Evolutionary conservation across 92 coral and sea anemone genomes (phyloP), one percentile per base, ranked within the genome.

Genomic region (Parazoanthus atlanticus): DNA sequence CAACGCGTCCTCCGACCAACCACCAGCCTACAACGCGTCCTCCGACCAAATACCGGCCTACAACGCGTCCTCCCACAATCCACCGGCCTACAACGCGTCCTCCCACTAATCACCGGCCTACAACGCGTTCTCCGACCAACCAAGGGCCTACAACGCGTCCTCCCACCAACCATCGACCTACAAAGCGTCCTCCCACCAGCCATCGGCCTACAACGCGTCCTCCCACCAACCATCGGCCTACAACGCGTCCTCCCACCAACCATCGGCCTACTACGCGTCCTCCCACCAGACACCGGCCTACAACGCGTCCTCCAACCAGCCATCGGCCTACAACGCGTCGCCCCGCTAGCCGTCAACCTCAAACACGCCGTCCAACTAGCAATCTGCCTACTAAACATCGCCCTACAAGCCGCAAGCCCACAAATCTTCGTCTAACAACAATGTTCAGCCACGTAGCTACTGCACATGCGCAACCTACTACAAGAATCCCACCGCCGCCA

Each of bases 391-490:
- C 23, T 56, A 56, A 15, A 56, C 76, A 28, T 8, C 79, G 54
- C 13, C 79, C 52, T 15, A 75, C 38, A 36, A 36, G 38, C 38
- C 38, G 38, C 38, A 36, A 36, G 38, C 38, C 79, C 26, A 75
- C 74, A 23, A 47, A 78, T 46, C 23, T 36, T 56, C 86, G 32
- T 25, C 31, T 81, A n/a, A 64, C 61, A 38, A 83, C 86, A 83
- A 3, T 83, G 64, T 83, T 69, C 38, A 83, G 78, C 65, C 86
- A 67, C 30, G 76, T 83, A 4, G 86, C 76, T 28, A 29, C 31
- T 10, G 65, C 64, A 2, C 1, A 66, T 10, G 65, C 78, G 26
- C 52, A 10, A n/a, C 86, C 86, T 17, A 69, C 77, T 13, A 25
- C 86, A 66, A 41, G 1, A 28, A 30, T 3, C 4, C 64, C 58